Evolutionary conservation across 2,888 invertebrate genomes (phyloP).

Genomic region (Rotaria sp.): DNA sequence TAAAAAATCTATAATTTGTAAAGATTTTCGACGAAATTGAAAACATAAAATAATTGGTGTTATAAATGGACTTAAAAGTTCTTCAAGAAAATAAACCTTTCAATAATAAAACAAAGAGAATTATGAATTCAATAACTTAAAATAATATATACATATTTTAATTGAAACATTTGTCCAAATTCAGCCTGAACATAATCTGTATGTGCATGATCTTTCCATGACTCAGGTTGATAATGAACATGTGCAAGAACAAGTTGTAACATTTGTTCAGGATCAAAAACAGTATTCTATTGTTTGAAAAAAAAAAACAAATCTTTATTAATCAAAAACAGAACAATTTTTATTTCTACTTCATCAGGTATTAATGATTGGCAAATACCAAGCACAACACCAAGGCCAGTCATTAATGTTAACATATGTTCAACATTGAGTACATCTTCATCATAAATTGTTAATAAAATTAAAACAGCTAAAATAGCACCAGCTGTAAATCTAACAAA

Average conservation of each 20-base stretch:
- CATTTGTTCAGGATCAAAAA: conserved; percentile 79
- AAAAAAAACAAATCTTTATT: neutral
- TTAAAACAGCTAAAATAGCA: conserved; percentile 72
- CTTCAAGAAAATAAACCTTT: conserved; percentile 39
- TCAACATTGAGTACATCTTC: conserved; percentile 85
- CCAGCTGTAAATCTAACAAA: conserved; percentile 80
- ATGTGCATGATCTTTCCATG: conserved; percentile 83
- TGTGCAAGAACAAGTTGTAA: conserved; percentile 77
- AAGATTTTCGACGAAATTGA: conserved; percentile 38
- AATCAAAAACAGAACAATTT: neutral
- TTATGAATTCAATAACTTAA: neutral
- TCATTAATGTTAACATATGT: conserved; percentile 77
- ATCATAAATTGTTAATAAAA: conserved; percentile 76
- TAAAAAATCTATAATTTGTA: conserved; percentile 35
- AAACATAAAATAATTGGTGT: conserved; percentile 39
- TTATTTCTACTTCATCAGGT: conserved; percentile 66
- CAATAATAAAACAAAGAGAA: neutral
- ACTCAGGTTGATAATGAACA: conserved; percentile 82
- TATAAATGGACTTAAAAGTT: conserved; percentile 38
- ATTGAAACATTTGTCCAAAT: conserved; percentile 86
- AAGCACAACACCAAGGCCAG: conserved; percentile 69
- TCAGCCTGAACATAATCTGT: conserved; percentile 74
- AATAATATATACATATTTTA: conserved; percentile 65
- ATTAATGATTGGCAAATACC: conserved; percentile 65
- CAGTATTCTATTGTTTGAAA: conserved; percentile 59